phyloP scores from a whole-genome alignment of 2,888 invertebrate species.

The Rutpela maculata region DNA sequence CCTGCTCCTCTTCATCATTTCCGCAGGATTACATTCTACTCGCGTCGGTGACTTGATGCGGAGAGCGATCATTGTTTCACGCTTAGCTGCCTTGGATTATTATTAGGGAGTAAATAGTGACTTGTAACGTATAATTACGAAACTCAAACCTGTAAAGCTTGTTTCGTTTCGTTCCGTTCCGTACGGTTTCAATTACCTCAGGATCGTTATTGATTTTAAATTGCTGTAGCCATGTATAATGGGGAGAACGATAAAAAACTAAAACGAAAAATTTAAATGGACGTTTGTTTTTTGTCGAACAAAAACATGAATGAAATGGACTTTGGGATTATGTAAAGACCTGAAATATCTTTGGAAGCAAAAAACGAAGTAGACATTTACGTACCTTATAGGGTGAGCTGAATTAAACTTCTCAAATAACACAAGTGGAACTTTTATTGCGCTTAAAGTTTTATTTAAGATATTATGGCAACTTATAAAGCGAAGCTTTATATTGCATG shows the following conservation, averaged over 20 bases:
- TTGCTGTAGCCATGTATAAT: slow-evolving; percentile 54
- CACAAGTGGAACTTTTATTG: no score
- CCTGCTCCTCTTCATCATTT: slow-evolving; percentile 52
- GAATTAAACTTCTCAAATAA: no score
- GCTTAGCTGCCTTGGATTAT: slow-evolving; percentile 64
- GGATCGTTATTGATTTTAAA: slow-evolving; percentile 60
- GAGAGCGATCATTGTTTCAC: slow-evolving; percentile 68
- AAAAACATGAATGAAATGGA: slow-evolving; percentile 7
- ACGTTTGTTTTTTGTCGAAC: neutral
- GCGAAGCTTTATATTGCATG: no score
- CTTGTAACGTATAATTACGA: slow-evolving; percentile 63
- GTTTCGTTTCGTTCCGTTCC: slow-evolving; percentile 53
- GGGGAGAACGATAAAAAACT: slow-evolving; percentile 41
- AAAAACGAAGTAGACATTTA: neutral
- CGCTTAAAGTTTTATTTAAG: no score
- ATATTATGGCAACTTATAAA: no score
- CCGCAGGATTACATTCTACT: slow-evolving; percentile 67
- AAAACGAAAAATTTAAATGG: slow-evolving; percentile 49
- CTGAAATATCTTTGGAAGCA: neutral
- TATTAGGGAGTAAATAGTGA: slow-evolving; percentile 62
- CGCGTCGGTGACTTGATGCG: slow-evolving; percentile 67
- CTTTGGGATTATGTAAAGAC: neutral
- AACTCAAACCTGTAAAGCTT: slow-evolving; percentile 49
- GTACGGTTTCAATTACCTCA: slow-evolving; percentile 61
- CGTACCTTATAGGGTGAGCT: neutral